Evolutionary conservation across 92 coral and sea anemone species (phyloP), one percentile per base, ranked within the genome.

Genomic region (Epizoanthus stellaris): DNA sequence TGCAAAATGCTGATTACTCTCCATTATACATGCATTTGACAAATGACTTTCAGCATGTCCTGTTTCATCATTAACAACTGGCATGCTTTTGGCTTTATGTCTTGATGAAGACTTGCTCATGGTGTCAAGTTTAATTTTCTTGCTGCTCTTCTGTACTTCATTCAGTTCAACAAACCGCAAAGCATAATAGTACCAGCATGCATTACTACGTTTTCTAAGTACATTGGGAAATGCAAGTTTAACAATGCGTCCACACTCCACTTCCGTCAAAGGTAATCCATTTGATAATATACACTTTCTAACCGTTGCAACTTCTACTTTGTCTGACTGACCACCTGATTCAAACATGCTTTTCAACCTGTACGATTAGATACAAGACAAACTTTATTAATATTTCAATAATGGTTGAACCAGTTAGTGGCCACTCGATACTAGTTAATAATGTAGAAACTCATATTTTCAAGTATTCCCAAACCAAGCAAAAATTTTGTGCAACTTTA

Each of bases 131-230:
- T 12, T 30, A 15, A 72, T 72, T 43, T 72, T 16, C 66, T 62
- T 11, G 66, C 25, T 25, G 68, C 6, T 61, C 43, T 36, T 53
- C 69, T 49, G 39, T 65, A 21, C 64, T 61, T 3, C 71, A 60
- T 66, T 76, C 40, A 16, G 47, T 45, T 57, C 70, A 13, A 17
- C n/a, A 49, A 23, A 63, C 43, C 81, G 73, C 72, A 80, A 62
- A 2, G 81, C 89, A 80, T 77, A 87, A 60, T 87, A 87, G 25
- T 80, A 80, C 85, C 85, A 86, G 7, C 76, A 76, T 54, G 73
- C 25, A 40, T 76, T 76, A 66, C 67, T 52, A 3, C 89, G 88
- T 38, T 67, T 65, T 49, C 90, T 11, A 53, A 42, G 43, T 45
- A 80, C 36, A n/a, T 25, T 34, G 25, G 90, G 90, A 80, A 87